Percentiles rank a stretch among this genome's conserved stretches.
Conservation (phyloP, 2,888 invertebrate species). For the Macrosoma leucophasiata region DNA sequence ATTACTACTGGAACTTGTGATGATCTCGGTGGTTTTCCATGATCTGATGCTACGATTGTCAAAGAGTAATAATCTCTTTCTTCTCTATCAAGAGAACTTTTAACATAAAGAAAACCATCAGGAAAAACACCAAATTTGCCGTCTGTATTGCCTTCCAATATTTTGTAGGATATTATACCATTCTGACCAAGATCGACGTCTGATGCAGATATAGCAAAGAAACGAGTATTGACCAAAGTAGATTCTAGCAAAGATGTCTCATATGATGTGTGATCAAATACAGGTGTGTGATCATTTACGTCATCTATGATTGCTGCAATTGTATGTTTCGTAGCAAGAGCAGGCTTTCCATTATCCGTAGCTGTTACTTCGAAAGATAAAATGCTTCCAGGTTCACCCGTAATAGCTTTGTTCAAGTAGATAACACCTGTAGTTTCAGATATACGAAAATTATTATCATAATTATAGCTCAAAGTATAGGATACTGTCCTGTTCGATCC, state of each 20-base stretch:
- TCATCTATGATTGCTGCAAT: conserved; percentile 86
- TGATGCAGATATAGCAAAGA: conserved; percentile 91
- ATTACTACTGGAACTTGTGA: conserved; percentile 94
- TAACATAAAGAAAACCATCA: conserved; percentile 93
- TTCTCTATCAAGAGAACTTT: conserved; percentile 90
- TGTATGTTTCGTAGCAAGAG: conserved; percentile 84
- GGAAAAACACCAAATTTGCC: conserved; percentile 95
- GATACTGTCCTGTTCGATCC: conserved; percentile 91
- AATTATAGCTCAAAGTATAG: conserved; percentile 87
- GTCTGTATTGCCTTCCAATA: conserved; percentile 90
- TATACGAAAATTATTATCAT: conserved; percentile 88
- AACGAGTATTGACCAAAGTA: conserved; percentile 91
- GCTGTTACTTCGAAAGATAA: conserved; percentile 87
- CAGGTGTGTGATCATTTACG: conserved; percentile 96
- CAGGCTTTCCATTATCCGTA: conserved; percentile 86
- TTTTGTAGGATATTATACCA: conserved; percentile 86
- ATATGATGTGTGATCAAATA: conserved; percentile 93
- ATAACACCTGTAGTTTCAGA: conserved; percentile 92
- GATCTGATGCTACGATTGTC: conserved; percentile 88
- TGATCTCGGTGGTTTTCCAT: conserved; percentile 84
- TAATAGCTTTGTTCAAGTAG: conserved; percentile 87
- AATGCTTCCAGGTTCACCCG: conserved; percentile 82
- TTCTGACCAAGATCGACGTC: conserved; percentile 91
- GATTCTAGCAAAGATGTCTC: conserved; percentile 94
- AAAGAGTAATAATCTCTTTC: conserved; percentile 93